A percentile compares a stretch with the other conserved stretches of the same genome.
These are phyloP conservation scores for Achatina immaculata DNA, from an alignment of 1,140 invertebrate species.

Conservation along the genomic window DNA sequence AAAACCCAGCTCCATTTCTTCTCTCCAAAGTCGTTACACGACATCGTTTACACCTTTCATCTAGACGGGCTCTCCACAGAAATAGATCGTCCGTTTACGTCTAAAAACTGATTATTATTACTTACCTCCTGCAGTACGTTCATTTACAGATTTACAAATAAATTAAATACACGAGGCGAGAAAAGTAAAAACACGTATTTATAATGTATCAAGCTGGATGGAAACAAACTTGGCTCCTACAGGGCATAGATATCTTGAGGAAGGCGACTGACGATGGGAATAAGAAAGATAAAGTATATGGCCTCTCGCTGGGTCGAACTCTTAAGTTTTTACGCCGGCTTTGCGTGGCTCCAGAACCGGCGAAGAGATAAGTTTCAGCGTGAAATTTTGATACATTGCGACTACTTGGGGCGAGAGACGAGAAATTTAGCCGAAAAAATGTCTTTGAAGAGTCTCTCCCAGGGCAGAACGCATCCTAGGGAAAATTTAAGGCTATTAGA, in stretches of 20 bases:
- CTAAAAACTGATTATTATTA: too few species aligned
- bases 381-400: not conserved
- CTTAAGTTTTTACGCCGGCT: too few species aligned
- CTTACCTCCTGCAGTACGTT: too few species aligned
- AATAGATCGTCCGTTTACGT: too few species aligned
- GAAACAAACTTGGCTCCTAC: not conserved
- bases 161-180: not conserved
- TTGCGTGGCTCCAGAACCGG: not conserved
- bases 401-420: not conserved
- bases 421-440: not conserved
- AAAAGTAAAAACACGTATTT: not conserved
- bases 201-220: not conserved
- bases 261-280: slow-evolving; percentile 2
- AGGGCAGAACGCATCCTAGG: too few species aligned
- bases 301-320: not conserved
- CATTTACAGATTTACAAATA: not conserved
- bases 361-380: not conserved
- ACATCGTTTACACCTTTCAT: too few species aligned
- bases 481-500: too few species aligned
- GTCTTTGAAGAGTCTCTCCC: slow-evolving; percentile 41
- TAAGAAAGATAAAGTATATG: not conserved
- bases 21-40: too few species aligned
- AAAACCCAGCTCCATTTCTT: too few species aligned
- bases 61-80: too few species aligned
- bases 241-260: not conserved